A percentile compares a stretch with the other conserved stretches of the same genome.
These are phyloP conservation scores for Tupiocoris notatus DNA, from an alignment of 2,888 invertebrate species.

Conservation along the genomic window DNA sequence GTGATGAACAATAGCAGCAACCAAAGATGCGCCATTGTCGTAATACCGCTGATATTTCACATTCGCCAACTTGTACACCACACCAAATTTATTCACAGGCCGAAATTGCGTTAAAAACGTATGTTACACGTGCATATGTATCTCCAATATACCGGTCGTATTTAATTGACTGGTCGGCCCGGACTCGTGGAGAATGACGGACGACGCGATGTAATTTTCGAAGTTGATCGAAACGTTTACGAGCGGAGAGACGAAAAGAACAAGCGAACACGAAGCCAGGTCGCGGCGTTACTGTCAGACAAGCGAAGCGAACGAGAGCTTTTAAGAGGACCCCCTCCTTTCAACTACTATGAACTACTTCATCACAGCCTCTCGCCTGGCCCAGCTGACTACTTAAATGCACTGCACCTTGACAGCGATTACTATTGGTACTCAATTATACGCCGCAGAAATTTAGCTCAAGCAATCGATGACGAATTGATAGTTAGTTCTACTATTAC, in stretches of 20 bases:
- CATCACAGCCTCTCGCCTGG: neutral
- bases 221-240: neutral
- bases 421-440: neutral
- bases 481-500: too few relatives aligned
- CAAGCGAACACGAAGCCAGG: neutral
- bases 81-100: slow-evolving; percentile 4
- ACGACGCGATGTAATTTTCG: neutral
- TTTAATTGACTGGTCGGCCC: too few relatives aligned
- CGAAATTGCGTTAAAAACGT: too few relatives aligned
- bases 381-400: neutral
- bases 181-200: too few relatives aligned
- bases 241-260: neutral
- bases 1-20: slow-evolving; percentile 14
- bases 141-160: too few relatives aligned
- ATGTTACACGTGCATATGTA: too few relatives aligned
- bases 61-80: slow-evolving; percentile 24
- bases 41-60: slow-evolving; percentile 7
- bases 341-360: neutral
- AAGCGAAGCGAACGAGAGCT: slow-evolving; percentile 6
- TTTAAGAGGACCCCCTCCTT: slow-evolving; percentile 3
- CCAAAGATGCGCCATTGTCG: slow-evolving; percentile 16
- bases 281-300: slow-evolving; percentile 29
- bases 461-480: too few relatives aligned
- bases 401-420: neutral
- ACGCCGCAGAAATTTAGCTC: too few relatives aligned